Evolutionary conservation across 2,113 vertebrate genomes (phyloP).

Genomic region (Pedetes capensis): DNA sequence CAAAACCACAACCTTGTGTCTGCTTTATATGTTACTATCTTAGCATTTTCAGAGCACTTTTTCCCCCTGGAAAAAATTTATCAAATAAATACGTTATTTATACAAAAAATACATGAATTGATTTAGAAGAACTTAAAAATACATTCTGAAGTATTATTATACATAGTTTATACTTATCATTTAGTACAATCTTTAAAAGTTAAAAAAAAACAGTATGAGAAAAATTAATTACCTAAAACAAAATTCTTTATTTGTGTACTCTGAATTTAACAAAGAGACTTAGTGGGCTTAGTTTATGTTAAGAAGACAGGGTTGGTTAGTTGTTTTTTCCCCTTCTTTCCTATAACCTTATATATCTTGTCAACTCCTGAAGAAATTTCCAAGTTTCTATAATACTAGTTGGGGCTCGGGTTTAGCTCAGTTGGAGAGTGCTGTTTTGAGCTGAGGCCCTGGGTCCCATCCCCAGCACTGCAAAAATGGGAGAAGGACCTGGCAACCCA

Average conservation of each 20-base stretch:
- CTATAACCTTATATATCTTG: not conserved
- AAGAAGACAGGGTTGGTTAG: not conserved
- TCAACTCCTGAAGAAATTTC: not conserved
- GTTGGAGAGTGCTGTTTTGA: no score
- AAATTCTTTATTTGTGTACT: not conserved
- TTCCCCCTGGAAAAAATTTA: not conserved
- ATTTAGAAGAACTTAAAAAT: not conserved
- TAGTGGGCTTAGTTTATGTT: not conserved
- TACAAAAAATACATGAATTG: not conserved
- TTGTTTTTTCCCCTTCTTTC: not conserved
- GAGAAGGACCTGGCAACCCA: no score
- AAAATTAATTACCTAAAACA: constrained; percentile 5
- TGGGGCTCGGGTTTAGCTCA: no score
- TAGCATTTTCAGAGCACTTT: not conserved
- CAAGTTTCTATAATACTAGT: not conserved
- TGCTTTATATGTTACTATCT: not conserved
- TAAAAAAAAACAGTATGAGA: not conserved
- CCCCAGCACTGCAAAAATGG: no score
- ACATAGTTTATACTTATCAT: not conserved
- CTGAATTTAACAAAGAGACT: not conserved
- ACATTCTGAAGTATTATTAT: not conserved
- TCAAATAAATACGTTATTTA: not conserved
- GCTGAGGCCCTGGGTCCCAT: no score
- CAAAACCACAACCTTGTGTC: not conserved
- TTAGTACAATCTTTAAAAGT: not conserved